A percentile compares a stretch with the other conserved stretches of the same genome.
Evolutionary conservation across 2,113 vertebrate species (phyloP).

Genomic region (Struthio camelus): DNA sequence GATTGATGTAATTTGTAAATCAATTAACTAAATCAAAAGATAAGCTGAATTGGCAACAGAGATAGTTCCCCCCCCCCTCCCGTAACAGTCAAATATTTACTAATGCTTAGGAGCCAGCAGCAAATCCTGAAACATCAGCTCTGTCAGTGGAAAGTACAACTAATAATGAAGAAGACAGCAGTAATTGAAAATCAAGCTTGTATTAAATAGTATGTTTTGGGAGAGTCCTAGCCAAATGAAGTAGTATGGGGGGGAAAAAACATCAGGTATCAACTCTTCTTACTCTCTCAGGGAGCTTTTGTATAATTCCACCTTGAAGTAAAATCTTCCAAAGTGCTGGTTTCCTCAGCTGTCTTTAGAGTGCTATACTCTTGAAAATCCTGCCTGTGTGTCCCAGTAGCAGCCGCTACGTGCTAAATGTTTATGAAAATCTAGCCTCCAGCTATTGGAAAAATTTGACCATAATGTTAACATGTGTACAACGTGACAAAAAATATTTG

Average conservation of each 20-base stretch:
- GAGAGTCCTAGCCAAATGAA: background rate
- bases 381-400: background rate
- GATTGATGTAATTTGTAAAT: background rate
- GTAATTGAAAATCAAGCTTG: background rate
- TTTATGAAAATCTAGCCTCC: background rate
- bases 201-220: background rate
- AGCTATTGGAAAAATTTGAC: too few relatives aligned
- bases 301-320: background rate
- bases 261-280: too few relatives aligned
- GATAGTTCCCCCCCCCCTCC: too few relatives aligned
- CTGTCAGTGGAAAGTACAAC: background rate
- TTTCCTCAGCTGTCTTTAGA: background rate
- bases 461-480: rapidly evolving
- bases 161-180: background rate
- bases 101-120: rapidly evolving
- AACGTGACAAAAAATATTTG: background rate
- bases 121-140: background rate
- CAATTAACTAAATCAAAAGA: background rate
- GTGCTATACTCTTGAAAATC: background rate
- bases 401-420: background rate
- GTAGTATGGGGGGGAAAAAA: too few relatives aligned
- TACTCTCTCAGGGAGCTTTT: background rate
- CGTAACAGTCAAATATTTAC: background rate
- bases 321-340: background rate
- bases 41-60: background rate